Evolutionary conservation across 2,888 invertebrate species (phyloP), one percentile per base, ranked within the genome.

Genomic region (Cancer borealis): DNA sequence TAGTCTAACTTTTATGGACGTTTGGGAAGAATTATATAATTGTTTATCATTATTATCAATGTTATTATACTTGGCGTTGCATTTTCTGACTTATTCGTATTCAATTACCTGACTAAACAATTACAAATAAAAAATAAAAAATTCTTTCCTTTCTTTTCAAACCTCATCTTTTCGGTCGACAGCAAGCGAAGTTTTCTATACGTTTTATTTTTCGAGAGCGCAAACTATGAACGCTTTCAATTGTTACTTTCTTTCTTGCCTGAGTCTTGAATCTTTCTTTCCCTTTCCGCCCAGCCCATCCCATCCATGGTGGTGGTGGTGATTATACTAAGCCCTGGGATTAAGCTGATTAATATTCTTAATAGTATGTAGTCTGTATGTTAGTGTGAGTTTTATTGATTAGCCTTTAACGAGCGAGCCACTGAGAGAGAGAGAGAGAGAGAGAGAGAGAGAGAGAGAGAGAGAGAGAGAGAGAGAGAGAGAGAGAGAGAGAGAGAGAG

Each of bases 401-500:
- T 17, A 39, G 39, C 54, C 47, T 45, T 47, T 45, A 54, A 49
- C 26, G 47, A 26, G 30, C n/a, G 90, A 90, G 90, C 21, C 21
- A 90, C 26, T 46, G 54, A 89, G 12, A 46, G 47, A 89, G 21
- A 47, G 49, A 89, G 47, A 89, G 89, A 89, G 89, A 89, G 47
- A 89, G 89, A 89, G 47, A 89, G 89, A 89, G 47, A 89, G 89
- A 89, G 47, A 89, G 89, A 89, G 89, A 89, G 47, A 89, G 89
- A 89, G 47, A 89, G 89, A 89, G 73, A 79, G 73, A 79, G 73
- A 73, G 73, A 73, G 73, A 21, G 26, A 26, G n/a, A 73, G 73
- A 54, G 54, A 54, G 54, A 54, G 54, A 54, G 54, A 54, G 21
- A 49, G 49, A 49, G 49, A 49, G 49, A 49, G 49, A 49, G 49